phyloP scores from a whole-genome alignment of 2,113 vertebrate species.

The Thryonomys swinderianus region DNA sequence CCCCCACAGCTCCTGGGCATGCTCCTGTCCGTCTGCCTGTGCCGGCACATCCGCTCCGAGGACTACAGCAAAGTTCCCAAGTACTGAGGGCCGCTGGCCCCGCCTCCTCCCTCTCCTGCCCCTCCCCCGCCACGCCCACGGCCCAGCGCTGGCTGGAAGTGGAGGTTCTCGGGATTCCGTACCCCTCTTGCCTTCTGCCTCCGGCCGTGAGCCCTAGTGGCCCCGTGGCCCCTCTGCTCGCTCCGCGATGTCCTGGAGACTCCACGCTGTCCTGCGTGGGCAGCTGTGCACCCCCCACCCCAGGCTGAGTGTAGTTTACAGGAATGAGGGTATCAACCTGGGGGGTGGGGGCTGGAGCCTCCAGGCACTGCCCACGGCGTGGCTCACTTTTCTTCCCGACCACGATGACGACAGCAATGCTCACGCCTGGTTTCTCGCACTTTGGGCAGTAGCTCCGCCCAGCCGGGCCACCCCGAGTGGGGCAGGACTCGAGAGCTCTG shows the following conservation, averaged over 20 bases:
- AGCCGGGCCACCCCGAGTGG: background rate
- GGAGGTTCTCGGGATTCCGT: no score
- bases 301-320: background rate
- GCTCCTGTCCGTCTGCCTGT: conserved; percentile 94
- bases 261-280: background rate
- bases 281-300: background rate
- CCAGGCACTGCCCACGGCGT: background rate
- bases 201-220: background rate
- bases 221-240: accelerated
- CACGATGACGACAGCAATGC: background rate
- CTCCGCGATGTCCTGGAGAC: background rate
- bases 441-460: background rate
- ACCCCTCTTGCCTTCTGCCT: background rate
- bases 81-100: conserved; percentile 87
- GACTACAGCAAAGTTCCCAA: conserved; percentile 98
- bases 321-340: background rate
- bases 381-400: background rate
- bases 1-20: conserved; percentile 93
- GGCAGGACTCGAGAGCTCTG: background rate
- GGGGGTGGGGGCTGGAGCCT: background rate
- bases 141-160: no score
- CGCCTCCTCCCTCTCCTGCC: background rate
- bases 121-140: background rate
- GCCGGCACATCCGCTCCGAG: conserved; percentile 91
- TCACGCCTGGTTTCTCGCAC: background rate